Evolutionary conservation across 2,888 invertebrate genomes (phyloP).

Genomic region (Carabus problematicus): DNA sequence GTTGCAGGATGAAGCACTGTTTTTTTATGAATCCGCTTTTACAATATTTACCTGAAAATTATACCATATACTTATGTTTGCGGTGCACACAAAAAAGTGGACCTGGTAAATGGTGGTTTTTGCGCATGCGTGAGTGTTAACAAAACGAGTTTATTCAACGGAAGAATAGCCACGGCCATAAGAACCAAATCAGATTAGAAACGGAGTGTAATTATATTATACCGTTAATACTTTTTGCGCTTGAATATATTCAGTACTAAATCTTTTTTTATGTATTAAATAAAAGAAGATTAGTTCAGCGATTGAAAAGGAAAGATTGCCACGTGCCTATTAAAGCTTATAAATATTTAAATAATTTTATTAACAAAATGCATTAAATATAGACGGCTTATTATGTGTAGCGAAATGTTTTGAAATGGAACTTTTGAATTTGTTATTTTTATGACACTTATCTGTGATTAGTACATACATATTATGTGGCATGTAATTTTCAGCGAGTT

Average conservation of each 20-base stretch:
- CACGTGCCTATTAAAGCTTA: too few species aligned
- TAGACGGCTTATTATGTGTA: too few species aligned
- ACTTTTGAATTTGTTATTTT: too few species aligned
- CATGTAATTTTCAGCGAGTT: background rate
- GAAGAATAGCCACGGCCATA: slow-evolving; percentile 21
- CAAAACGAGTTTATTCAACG: slow-evolving; percentile 22
- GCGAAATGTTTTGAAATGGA: too few species aligned
- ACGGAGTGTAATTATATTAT: slow-evolving; percentile 16
- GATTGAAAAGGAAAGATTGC: too few species aligned
- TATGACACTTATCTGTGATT: too few species aligned
- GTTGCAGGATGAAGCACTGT: background rate
- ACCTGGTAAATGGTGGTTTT: slow-evolving; percentile 11
- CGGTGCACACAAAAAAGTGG: slow-evolving; percentile 15
- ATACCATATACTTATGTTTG: slow-evolving; percentile 25
- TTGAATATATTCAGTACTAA: background rate
- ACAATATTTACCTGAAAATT: slow-evolving; percentile 30
- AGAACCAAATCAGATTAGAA: slow-evolving; percentile 16
- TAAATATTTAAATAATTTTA: too few species aligned
- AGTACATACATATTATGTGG: too few species aligned
- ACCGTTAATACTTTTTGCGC: slow-evolving; percentile 8
- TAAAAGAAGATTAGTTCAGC: too few species aligned
- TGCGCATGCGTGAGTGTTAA: slow-evolving; percentile 6
- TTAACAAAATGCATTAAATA: too few species aligned
- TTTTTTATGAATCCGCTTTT: slow-evolving; percentile 14
- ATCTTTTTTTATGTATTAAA: too few species aligned